Percentiles rank a stretch among this genome's conserved stretches.
phyloP scores from a whole-genome alignment of 2,113 vertebrate genomes.

The Dipodomys merriami region DNA sequence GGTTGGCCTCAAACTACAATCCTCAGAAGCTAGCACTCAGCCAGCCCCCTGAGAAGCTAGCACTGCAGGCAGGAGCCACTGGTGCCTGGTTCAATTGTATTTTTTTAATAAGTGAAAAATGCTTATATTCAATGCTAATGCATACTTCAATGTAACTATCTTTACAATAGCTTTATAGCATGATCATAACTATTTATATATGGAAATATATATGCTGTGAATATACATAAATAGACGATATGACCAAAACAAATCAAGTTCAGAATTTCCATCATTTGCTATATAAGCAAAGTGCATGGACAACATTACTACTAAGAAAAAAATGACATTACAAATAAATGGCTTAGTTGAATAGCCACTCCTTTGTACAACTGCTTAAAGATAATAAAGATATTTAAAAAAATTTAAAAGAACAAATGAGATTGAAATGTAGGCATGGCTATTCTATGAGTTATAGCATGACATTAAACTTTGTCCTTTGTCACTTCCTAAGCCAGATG shows the following conservation, averaged over 20 bases:
- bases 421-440: neutral
- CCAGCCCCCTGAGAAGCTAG: too few species aligned
- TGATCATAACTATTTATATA: slow-evolving; percentile 22
- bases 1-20: too few species aligned
- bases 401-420: neutral
- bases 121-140: neutral
- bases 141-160: neutral
- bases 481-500: too few species aligned
- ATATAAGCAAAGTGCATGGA: neutral
- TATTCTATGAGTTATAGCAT: neutral
- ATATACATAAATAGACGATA: neutral
- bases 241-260: slow-evolving; percentile 13
- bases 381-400: too few species aligned
- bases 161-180: neutral
- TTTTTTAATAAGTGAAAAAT: slow-evolving; percentile 5
- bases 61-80: too few species aligned
- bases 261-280: neutral
- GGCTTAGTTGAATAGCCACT: too few species aligned
- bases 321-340: too few species aligned
- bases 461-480: neutral
- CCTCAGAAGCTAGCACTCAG: too few species aligned
- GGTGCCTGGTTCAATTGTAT: neutral
- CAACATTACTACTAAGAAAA: neutral
- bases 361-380: too few species aligned
- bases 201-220: neutral